Base-by-base conservation (phyloP, 2,797 vertebrate genomes). In the Chlorospingus semifuscus region DNA sequence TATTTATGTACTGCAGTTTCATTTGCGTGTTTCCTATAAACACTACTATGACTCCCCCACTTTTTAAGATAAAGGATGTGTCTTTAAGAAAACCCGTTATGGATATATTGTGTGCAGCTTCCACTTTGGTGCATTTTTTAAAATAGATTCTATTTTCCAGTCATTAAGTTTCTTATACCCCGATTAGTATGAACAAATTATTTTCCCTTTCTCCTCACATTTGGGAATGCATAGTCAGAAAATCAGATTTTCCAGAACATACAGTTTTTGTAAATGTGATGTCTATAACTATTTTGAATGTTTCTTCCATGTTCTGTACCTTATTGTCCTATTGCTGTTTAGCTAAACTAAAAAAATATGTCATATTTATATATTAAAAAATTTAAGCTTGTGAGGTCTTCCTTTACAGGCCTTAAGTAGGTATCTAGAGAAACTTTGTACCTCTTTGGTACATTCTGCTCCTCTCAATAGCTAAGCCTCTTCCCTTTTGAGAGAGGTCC, bases 401-500 rank as follows among this genome's bases (percentile, higher is more conserved):
- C 32, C 64, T 83, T 60, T 78, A 83, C 29, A 88, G 80, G 68
- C 66, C 55, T 53, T 70, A 76, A 90, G 30, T 63, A 88, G 36
- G 44, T 68, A 50, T 34, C 20, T 65, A 49, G 59, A 86, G 49
- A 76, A 95, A 65, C 18, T 50, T 77, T 84, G 53, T 78, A 61
- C 44, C 47, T 77, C 12, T 63, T 83, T 55, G 22, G 42, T 80
- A 75, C 42, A 55, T 50, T 64, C 21, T 55, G 24, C 72, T 95
- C 60, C 47, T 63, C 32, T 89, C 57, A 49, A 83, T 39, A 87
- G 29, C 72, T 64, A 72, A 82, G 26, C 44, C 52, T 91, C 86
- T 87, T 82, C 39, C 63, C 46, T 90, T 94, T 70, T 71, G 60
- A 61, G 34, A 92, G 42, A 93, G 32, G 36, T 87, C 91, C 94